Evolutionary conservation across 2,888 invertebrate species (phyloP).

Genomic region (Dryocosmus kuriphilus): DNA sequence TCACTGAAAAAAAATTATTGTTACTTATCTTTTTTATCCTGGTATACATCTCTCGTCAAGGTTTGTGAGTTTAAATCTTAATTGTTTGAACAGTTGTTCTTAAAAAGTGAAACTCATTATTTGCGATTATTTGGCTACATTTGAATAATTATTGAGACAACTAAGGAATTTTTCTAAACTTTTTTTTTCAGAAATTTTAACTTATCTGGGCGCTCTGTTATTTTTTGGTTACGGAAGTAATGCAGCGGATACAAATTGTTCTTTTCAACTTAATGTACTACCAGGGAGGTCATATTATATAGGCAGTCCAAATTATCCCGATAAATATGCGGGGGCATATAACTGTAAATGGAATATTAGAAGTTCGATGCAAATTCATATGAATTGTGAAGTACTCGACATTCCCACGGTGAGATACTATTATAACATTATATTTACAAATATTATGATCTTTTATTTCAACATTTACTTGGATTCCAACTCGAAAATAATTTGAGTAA

Average conservation of each 20-base stretch:
- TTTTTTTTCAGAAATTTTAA: conserved; percentile 7
- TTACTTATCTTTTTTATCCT: not conserved
- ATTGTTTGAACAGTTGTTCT: not conserved
- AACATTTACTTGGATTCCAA: too few relatives aligned
- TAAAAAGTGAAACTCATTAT: too few relatives aligned
- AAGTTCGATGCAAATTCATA: conserved; percentile 64
- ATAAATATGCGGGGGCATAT: conserved; percentile 72
- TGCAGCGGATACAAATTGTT: conserved; percentile 77
- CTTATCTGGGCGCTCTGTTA: conserved; percentile 60
- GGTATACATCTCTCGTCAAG: not conserved
- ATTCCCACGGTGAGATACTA: conserved; percentile 12
- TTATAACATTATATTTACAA: not conserved
- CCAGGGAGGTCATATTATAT: conserved; percentile 77
- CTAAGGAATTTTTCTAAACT: not conserved
- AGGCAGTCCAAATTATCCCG: conserved; percentile 79
- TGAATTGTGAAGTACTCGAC: conserved; percentile 22
- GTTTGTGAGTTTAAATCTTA: not conserved
- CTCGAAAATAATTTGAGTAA: too few relatives aligned
- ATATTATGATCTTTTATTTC: not conserved
- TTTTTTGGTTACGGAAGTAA: conserved; percentile 66
- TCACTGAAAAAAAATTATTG: not conserved
- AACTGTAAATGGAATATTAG: conserved; percentile 80
- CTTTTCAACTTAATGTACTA: conserved; percentile 75
- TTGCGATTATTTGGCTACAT: too few relatives aligned
- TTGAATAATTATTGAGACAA: not conserved